Percentiles rank a stretch among this genome's conserved stretches.
phyloP scores from a whole-genome alignment of 2,113 vertebrate genomes.

The Anser cygnoides region DNA sequence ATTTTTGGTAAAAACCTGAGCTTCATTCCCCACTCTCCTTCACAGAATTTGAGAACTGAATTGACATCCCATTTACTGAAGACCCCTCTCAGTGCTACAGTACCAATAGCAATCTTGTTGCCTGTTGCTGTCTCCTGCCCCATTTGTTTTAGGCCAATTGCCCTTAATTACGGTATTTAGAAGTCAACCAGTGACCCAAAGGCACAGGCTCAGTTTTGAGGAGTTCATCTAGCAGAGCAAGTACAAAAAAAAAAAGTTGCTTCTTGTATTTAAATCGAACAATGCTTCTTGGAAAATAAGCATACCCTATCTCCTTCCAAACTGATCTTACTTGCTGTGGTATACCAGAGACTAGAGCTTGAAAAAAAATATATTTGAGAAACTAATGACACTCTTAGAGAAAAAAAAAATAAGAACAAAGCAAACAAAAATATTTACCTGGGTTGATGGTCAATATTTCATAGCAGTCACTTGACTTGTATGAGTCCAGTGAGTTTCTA shows the following conservation, averaged over 20 bases:
- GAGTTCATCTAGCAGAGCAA: background rate
- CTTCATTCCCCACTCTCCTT: background rate
- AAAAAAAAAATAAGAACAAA: background rate
- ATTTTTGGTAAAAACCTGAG: accelerated
- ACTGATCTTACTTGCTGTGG: background rate
- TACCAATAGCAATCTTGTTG: background rate
- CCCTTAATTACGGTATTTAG: background rate
- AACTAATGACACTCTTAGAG: background rate
- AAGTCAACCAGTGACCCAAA: background rate
- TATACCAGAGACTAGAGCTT: background rate
- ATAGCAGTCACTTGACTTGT: background rate
- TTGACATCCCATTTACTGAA: background rate
- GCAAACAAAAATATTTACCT: background rate
- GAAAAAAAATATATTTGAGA: background rate
- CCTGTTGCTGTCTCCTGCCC: background rate
- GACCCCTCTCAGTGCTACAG: background rate
- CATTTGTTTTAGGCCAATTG: background rate
- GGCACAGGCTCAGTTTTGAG: background rate
- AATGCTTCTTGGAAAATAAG: background rate
- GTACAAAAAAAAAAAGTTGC: accelerated
- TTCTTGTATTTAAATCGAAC: background rate
- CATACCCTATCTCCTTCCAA: background rate
- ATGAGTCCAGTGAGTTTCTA: background rate
- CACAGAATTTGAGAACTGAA: background rate
- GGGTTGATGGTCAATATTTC: background rate